Conservation (phyloP, 1,140 invertebrate genomes). For the Frieseomelitta varia region DNA sequence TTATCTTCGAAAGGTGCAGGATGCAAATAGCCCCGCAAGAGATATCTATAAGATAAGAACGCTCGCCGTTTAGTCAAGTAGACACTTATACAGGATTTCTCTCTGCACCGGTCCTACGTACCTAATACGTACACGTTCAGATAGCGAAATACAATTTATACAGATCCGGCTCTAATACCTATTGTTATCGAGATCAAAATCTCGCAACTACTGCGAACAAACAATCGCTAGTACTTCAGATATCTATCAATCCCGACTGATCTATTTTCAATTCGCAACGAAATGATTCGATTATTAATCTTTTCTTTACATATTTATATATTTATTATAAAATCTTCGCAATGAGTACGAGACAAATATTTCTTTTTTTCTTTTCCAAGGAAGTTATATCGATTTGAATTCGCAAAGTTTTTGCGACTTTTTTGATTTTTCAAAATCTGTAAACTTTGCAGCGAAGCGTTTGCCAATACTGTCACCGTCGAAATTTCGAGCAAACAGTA, state of each 20-base stretch:
- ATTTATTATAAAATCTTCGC: too few species aligned
- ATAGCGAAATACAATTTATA: not conserved
- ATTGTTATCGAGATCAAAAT: not conserved
- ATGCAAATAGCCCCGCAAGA: constrained; percentile 22
- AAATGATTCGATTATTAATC: not conserved
- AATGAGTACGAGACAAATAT: too few species aligned
- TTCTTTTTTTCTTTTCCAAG: too few species aligned
- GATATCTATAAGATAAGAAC: constrained; percentile 3
- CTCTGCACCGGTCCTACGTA: too few species aligned
- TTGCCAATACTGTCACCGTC: too few species aligned
- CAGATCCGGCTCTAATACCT: not conserved
- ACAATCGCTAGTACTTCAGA: not conserved
- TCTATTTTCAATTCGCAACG: not conserved
- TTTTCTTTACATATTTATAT: too few species aligned
- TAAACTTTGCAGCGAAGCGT: too few species aligned
- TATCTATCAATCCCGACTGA: not conserved
- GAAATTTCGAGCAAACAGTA: too few species aligned
- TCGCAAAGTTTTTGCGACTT: too few species aligned
- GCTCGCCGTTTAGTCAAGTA: not conserved
- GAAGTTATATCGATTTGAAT: too few species aligned
- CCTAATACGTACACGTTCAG: not conserved
- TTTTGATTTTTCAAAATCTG: too few species aligned
- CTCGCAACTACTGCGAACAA: not conserved
- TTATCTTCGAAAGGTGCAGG: constrained; percentile 18
- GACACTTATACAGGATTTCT: not conserved